A percentile compares a stretch with the other conserved stretches of the same genome.
phyloP scores from a whole-genome alignment of 2,888 invertebrate genomes.

The Psococerastis gibbosa region DNA sequence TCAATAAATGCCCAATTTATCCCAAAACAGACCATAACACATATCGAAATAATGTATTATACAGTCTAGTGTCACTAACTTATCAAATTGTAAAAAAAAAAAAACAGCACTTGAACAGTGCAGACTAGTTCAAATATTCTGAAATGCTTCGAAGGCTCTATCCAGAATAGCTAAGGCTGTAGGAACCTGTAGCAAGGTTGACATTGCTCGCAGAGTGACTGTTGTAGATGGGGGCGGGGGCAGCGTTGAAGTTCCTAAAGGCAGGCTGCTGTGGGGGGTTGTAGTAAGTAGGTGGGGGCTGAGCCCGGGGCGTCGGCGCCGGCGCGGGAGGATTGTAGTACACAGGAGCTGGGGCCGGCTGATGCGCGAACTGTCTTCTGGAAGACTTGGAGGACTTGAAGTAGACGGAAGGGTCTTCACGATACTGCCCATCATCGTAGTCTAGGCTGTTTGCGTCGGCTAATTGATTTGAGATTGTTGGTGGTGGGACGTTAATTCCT shows the following conservation, averaged over 20 bases:
- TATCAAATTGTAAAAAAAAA: no score
- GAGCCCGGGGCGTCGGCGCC: slow-evolving; percentile 19
- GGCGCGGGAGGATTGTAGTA: background rate
- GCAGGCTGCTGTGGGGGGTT: slow-evolving; percentile 25
- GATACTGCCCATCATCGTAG: slow-evolving; percentile 70
- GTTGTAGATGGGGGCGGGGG: no score
- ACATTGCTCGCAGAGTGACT: slow-evolving; percentile 53
- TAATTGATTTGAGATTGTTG: slow-evolving; percentile 37
- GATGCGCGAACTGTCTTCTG: background rate
- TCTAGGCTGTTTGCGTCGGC: slow-evolving; percentile 35
- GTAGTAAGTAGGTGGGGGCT: slow-evolving; percentile 19
- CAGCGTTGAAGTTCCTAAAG: slow-evolving; percentile 20
- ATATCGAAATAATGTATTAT: no score
- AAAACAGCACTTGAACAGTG: no score
- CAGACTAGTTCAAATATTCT: no score
- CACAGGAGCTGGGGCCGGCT: background rate
- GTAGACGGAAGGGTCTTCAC: slow-evolving; percentile 65
- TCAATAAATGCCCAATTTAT: no score
- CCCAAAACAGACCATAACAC: no score
- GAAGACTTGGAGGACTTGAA: slow-evolving; percentile 26
- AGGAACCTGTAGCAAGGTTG: slow-evolving; percentile 55
- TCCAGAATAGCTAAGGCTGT: slow-evolving; percentile 55
- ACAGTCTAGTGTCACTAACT: no score
- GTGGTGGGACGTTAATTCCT: slow-evolving; percentile 70
- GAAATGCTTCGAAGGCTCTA: no score